Percentiles rank a stretch among this genome's conserved stretches.
phyloP scores from a whole-genome alignment of 1,140 invertebrate genomes.

The Phortica variegata region DNA sequence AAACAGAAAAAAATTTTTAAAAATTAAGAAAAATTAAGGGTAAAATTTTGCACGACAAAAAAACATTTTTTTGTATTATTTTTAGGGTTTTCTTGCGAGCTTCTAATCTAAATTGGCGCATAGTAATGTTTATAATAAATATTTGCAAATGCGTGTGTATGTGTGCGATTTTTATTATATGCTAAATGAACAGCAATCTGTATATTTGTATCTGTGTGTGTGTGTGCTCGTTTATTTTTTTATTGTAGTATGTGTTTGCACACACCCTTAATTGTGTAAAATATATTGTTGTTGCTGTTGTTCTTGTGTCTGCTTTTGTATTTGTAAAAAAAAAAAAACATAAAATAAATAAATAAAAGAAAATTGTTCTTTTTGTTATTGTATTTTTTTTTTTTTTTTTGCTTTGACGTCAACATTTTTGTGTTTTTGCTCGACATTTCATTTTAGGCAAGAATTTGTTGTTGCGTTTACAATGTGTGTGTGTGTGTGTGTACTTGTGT shows the following conservation, averaged over 20 bases:
- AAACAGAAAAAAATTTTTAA: neutral
- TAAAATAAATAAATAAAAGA: neutral
- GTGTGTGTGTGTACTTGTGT: no score
- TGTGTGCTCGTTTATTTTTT: neutral
- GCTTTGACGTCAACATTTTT: no score
- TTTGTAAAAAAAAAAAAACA: neutral
- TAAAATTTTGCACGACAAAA: conserved; percentile 32
- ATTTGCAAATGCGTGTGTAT: conserved; percentile 8
- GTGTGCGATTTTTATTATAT: conserved; percentile 39
- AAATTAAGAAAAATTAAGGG: conserved; percentile 15
- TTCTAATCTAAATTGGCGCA: conserved; percentile 53
- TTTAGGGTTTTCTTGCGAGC: conserved; percentile 24
- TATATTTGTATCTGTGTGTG: conserved; percentile 10
- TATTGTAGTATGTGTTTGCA: conserved; percentile 16
- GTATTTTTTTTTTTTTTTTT: no score
- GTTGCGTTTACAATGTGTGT: no score
- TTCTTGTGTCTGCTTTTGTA: conserved; percentile 17
- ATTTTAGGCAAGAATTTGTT: no score
- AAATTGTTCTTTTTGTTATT: no score
- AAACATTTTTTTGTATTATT: conserved; percentile 15
- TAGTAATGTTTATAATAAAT: conserved; percentile 33
- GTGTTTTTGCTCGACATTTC: no score
- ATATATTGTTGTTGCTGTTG: conserved; percentile 43
- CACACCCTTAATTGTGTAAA: conserved; percentile 54
- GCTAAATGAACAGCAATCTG: conserved; percentile 18